These are phyloP conservation scores for Paratilapia polleni DNA, from an alignment of 2,113 vertebrate species.

Conservation along the genomic window DNA sequence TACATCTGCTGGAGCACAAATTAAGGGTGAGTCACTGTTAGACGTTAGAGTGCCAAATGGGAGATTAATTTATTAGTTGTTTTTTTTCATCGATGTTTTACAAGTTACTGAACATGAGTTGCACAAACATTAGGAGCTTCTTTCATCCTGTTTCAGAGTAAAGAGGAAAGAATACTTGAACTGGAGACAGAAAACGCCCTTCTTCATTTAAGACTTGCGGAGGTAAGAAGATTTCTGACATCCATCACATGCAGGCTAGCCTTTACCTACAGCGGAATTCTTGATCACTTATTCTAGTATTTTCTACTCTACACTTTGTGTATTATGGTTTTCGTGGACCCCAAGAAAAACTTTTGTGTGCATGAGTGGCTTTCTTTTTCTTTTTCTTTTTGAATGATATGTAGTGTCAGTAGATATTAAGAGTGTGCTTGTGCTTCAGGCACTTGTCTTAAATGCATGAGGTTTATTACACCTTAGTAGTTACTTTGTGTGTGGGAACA, in stretches of 20 bases:
- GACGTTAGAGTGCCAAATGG: neutral
- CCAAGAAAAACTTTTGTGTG: neutral
- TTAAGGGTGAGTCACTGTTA: constrained; percentile 67
- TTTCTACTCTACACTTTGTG: neutral
- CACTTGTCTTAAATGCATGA: neutral
- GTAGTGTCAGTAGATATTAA: neutral
- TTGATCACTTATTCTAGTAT: neutral
- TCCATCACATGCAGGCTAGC: neutral
- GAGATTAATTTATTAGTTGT: neutral
- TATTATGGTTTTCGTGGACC: neutral
- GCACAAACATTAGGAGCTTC: neutral
- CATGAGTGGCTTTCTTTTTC: neutral
- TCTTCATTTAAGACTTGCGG: constrained; percentile 85
- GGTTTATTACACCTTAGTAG: neutral
- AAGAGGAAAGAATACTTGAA: constrained; percentile 87
- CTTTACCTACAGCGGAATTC: neutral
- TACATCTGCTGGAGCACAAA: constrained; percentile 80
- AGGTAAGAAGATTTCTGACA: constrained; percentile 64
- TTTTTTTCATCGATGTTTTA: neutral
- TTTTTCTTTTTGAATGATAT: neutral
- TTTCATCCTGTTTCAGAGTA: constrained; percentile 69
- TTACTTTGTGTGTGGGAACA: neutral
- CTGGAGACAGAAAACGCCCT: constrained; percentile 87
- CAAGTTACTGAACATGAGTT: neutral
- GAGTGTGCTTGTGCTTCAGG: neutral